Percentiles rank a stretch among this genome's conserved stretches.
These are phyloP conservation scores for Geodia barretti DNA, from an alignment of 37 sponge, comb jelly and placozoan genomes.

Conservation along the genomic window DNA sequence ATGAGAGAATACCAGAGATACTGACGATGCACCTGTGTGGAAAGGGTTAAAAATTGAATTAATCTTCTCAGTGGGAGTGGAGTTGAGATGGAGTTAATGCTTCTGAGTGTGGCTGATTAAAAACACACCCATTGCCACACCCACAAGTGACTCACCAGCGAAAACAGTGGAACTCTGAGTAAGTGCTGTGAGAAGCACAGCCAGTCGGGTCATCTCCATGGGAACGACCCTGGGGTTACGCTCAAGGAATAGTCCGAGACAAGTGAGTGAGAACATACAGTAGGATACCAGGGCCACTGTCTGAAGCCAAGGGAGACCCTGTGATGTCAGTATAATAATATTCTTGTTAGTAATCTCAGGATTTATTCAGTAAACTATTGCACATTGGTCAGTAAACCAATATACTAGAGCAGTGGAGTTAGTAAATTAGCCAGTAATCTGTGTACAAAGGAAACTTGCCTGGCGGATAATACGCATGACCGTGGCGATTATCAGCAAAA, in stretches of 20 bases:
- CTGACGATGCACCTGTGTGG: background rate
- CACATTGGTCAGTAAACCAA: no score
- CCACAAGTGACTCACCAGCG: background rate
- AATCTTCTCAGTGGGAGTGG: background rate
- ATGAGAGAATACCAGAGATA: conserved; percentile 6
- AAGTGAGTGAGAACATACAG: conserved; percentile 58
- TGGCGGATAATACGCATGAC: no score
- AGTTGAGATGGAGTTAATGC: background rate
- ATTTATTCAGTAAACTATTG: no score
- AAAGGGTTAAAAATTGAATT: background rate
- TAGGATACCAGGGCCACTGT: conserved; percentile 17
- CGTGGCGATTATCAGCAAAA: no score
- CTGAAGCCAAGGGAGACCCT: background rate
- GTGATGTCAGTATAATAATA: no score
- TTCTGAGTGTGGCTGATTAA: background rate
- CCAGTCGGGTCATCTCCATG: background rate
- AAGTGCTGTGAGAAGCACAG: background rate
- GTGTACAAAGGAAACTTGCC: no score
- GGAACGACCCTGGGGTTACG: background rate
- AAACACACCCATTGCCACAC: background rate
- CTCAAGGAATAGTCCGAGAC: conserved; percentile 81
- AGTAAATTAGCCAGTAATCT: no score
- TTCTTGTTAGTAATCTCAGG: no score
- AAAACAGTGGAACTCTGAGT: background rate
- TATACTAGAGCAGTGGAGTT: no score